Evolutionary conservation across 1,140 invertebrate species (phyloP), one percentile per base, ranked within the genome.

Genomic region (Meloidogyne hapla): DNA sequence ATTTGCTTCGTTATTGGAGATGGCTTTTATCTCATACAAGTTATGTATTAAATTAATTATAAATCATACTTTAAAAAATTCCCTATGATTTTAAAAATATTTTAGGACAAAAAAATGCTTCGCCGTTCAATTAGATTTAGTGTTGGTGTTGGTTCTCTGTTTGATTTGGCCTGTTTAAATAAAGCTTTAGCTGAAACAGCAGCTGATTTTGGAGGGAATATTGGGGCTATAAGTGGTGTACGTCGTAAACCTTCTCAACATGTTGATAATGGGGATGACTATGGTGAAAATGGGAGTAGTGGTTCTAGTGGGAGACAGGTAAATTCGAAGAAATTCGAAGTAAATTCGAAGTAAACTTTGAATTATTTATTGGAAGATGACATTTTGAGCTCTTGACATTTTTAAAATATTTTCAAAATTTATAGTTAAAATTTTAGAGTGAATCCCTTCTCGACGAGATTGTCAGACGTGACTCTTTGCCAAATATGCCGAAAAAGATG

Each of bases 1-100:
- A 62, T 86, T 86, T 67, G 85, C 83, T 13, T 85, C 86, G 0
- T 69, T 85, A 3, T 65, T 86, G 9, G 85, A 86, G 79, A 76
- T 86, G 68, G 85, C 85, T 6, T 79, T 87, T 69, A 85, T 86
- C 21, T 84, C 84, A 0, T 86, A 87, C 76, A 85, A 86, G 75
- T 83, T 85, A n/a, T 18, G 28, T 63, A 9, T 21, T 25, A 4
- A 6, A 12, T n/a, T 18, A 9, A 2, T 42, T 25, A 26, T 69
- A 25, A 63, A 6, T 13, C 9, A 12, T 26, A n/a, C n/a, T n/a
- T n/a, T n/a, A n/a, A n/a, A n/a, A n/a, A n/a, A n/a, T n/a, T n/a
- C n/a, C n/a, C 9, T 1, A 40, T 61, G 13, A 71, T 48, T n/a
- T n/a, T 18, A 6, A 8, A 40, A 23, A 23, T n/a, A 25, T 40